phyloP scores from a whole-genome alignment of 2,888 invertebrate species.

The Parochlus steinenii region DNA sequence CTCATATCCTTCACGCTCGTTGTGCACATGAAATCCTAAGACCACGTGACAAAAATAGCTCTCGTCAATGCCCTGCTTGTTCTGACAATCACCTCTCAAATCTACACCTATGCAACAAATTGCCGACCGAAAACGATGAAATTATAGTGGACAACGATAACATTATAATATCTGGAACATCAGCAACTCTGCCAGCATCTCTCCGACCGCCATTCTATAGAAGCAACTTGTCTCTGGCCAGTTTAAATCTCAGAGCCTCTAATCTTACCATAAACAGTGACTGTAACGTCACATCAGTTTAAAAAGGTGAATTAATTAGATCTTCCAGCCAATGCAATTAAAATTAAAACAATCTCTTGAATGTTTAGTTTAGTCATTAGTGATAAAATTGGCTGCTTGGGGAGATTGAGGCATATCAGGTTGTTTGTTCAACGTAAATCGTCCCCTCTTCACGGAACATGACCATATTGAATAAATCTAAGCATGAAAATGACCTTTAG shows the following conservation, averaged over 20 bases:
- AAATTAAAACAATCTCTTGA: no score
- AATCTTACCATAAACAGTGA: constrained; percentile 30
- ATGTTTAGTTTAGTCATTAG: no score
- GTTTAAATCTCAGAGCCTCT: constrained; percentile 27
- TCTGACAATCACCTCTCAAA: constrained; percentile 53
- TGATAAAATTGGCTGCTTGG: no score
- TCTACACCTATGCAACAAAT: constrained; percentile 34
- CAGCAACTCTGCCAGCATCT: constrained; percentile 21
- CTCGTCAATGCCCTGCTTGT: constrained; percentile 40
- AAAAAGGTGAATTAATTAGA: no score
- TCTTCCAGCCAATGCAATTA: no score
- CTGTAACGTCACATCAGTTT: constrained; percentile 37
- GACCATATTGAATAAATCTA: no score
- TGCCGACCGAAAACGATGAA: constrained; percentile 14
- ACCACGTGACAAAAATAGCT: constrained; percentile 43
- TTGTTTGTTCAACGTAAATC: no score
- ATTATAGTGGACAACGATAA: constrained; percentile 6
- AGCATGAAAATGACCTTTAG: no score
- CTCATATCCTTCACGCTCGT: constrained; percentile 71
- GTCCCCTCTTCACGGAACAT: no score
- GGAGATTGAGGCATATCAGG: no score
- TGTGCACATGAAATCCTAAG: constrained; percentile 51
- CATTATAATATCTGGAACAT: constrained; percentile 26
- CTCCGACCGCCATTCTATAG: constrained; percentile 22
- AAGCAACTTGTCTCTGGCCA: constrained; percentile 29